A percentile compares a stretch with the other conserved stretches of the same genome.
Evolutionary conservation across 2,113 vertebrate species (phyloP).

Genomic region (Stegostoma tigrinum): DNA sequence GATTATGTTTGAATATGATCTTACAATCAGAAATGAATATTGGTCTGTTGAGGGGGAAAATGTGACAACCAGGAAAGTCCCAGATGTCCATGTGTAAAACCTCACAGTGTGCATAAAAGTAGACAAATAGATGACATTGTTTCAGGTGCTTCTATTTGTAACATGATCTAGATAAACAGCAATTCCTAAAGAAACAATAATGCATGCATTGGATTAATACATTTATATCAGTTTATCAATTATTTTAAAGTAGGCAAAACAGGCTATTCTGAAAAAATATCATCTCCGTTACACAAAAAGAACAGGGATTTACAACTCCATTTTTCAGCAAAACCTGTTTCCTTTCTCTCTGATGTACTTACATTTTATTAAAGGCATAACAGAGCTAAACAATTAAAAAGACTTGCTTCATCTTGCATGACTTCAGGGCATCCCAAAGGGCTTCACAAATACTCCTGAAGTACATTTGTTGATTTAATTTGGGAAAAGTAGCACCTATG

Average conservation of each 20-base stretch:
- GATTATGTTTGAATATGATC: neutral
- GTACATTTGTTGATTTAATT: neutral
- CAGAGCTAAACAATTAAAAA: neutral
- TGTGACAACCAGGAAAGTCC: neutral
- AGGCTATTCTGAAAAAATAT: neutral
- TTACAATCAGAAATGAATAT: neutral
- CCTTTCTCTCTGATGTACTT: neutral
- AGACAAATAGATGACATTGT: neutral
- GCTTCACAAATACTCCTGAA: neutral
- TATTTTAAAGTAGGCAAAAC: neutral
- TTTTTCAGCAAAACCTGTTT: neutral
- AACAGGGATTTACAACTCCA: neutral
- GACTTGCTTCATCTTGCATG: neutral
- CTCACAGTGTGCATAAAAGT: slow-evolving; percentile 20
- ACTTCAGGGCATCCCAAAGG: neutral
- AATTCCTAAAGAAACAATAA: too few species aligned
- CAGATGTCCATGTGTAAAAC: neutral
- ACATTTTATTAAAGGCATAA: neutral
- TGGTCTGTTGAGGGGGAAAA: neutral
- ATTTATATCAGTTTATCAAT: neutral
- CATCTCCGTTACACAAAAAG: neutral
- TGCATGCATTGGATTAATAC: neutral
- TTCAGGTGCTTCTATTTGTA: neutral
- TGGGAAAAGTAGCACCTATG: neutral
- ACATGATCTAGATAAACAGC: neutral